Evolutionary conservation across 1,140 invertebrate species (phyloP).

Genomic region (Geopemphigus sp.): DNA sequence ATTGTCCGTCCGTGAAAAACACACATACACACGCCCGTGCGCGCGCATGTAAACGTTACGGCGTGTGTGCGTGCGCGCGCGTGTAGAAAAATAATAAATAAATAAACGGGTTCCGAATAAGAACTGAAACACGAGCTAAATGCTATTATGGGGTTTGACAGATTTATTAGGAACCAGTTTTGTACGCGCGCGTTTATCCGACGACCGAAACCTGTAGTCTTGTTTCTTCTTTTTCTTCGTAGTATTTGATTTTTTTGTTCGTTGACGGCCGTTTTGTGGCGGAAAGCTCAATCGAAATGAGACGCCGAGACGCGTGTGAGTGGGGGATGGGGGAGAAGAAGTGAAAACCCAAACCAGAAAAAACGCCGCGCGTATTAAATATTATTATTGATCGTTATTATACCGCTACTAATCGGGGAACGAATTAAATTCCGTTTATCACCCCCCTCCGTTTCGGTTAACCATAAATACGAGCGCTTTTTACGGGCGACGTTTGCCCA

Average conservation of each 20-base stretch:
- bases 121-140: slow-evolving; percentile 46
- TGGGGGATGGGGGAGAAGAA: neutral
- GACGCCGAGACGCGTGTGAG: neutral
- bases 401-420: neutral
- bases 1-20: slow-evolving; percentile 43
- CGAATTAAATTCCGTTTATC: slow-evolving; percentile 32
- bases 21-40: slow-evolving; percentile 11
- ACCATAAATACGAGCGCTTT: neutral
- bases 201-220: slow-evolving; percentile 40
- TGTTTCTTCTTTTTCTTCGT: neutral
- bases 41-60: neutral
- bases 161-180: slow-evolving; percentile 50
- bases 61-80: neutral
- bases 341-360: too few species aligned
- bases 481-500: neutral
- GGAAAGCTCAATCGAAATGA: slow-evolving; percentile 40
- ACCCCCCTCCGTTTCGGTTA: neutral
- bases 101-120: slow-evolving; percentile 48
- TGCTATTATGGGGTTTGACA: slow-evolving; percentile 46
- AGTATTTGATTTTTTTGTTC: slow-evolving; percentile 30
- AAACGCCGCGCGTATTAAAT: too few species aligned
- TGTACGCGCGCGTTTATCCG: slow-evolving; percentile 29
- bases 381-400: neutral
- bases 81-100: slow-evolving; percentile 42
- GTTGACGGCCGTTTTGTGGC: slow-evolving; percentile 36